Percentiles rank a stretch among this genome's conserved stretches.
Evolutionary conservation across 2,113 vertebrate species (phyloP).

Genomic region (Phoenicopterus ruber): DNA sequence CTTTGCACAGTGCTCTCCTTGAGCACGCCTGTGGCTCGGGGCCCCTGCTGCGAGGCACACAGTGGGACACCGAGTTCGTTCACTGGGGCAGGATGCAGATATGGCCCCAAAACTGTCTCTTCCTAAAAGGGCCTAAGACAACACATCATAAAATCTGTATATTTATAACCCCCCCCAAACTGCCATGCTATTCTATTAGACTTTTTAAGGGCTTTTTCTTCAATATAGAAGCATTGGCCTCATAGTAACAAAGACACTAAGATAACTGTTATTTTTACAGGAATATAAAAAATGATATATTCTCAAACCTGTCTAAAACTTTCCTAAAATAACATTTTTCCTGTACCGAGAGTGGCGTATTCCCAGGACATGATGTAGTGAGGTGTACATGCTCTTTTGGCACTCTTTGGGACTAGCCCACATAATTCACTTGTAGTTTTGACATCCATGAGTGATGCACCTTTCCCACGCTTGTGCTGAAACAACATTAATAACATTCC

Average conservation of each 20-base stretch:
- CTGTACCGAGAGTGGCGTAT: background rate
- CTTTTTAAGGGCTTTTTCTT: background rate
- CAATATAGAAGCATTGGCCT: background rate
- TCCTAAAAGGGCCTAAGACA: background rate
- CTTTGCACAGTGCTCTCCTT: background rate
- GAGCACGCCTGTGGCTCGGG: background rate
- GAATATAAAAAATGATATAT: background rate
- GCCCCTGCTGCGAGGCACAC: background rate
- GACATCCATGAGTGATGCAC: background rate
- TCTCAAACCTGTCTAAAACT: background rate
- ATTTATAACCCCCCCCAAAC: background rate
- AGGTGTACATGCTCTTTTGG: background rate
- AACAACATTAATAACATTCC: background rate
- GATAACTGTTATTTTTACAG: background rate
- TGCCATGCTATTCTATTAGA: background rate
- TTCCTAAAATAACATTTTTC: background rate
- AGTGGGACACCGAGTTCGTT: fast-evolving
- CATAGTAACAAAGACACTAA: background rate
- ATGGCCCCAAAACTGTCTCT: background rate
- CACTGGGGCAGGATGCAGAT: background rate
- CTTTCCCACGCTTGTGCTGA: background rate
- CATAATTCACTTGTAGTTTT: background rate
- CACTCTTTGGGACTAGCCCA: background rate
- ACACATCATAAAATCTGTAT: background rate
- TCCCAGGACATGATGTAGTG: background rate